phyloP scores from a whole-genome alignment of 1,140 invertebrate species.

The Drosophila pectinifera region DNA sequence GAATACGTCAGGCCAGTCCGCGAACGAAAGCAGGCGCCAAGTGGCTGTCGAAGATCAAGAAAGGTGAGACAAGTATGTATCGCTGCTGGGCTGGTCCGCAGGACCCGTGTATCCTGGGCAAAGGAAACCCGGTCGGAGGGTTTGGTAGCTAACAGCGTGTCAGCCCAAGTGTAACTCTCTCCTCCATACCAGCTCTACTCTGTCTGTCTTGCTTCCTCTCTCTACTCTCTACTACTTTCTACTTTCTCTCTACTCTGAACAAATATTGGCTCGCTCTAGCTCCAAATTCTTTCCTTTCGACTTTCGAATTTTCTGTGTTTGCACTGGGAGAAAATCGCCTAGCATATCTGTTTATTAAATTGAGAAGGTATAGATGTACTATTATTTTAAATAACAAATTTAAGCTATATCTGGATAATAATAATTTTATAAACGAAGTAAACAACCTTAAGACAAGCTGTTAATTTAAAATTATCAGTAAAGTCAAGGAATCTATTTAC shows the following conservation, averaged over 20 bases:
- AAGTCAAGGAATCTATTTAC: not conserved
- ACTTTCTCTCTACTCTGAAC: constrained; percentile 22
- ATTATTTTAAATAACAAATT: too few relatives aligned
- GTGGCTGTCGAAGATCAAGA: constrained; percentile 93
- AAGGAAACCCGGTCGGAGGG: constrained; percentile 26
- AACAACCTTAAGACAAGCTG: not conserved
- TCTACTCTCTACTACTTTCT: constrained; percentile 34
- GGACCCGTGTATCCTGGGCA: constrained; percentile 15
- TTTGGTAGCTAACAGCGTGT: constrained; percentile 75
- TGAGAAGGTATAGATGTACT: too few relatives aligned
- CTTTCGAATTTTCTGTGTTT: constrained; percentile 28
- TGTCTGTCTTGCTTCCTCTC: constrained; percentile 26
- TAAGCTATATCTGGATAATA: too few relatives aligned
- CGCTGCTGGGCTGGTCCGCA: constrained; percentile 57
- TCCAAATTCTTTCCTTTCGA: constrained; percentile 73
- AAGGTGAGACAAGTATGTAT: constrained; percentile 86
- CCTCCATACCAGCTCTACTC: constrained; percentile 15
- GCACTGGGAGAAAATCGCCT: not conserved
- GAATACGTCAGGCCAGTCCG: constrained; percentile 90
- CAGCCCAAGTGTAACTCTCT: constrained; percentile 24
- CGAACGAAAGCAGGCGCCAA: constrained; percentile 93
- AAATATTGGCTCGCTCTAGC: constrained; percentile 78
- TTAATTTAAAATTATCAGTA: not conserved
- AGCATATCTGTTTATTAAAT: too few relatives aligned
- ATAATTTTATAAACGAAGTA: too few relatives aligned